These are phyloP conservation scores for Callithrix jacchus DNA, from an alignment of 2,113 vertebrate genomes.

Conservation along the genomic window DNA sequence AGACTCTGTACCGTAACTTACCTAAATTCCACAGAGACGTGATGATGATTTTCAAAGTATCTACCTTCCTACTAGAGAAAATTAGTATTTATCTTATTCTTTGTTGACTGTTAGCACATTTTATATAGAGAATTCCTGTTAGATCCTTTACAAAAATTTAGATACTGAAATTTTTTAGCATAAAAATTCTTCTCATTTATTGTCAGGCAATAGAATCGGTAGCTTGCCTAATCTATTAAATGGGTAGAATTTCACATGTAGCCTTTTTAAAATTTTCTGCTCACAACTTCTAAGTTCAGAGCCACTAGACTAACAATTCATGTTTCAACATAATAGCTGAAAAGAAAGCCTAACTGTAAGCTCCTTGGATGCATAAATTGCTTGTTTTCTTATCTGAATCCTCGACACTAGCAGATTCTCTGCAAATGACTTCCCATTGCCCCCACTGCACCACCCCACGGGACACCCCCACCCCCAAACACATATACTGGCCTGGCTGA, in stretches of 20 bases:
- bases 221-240: background rate
- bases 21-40: background rate
- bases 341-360: background rate
- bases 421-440: background rate
- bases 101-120: background rate
- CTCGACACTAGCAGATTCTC: background rate
- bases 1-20: background rate
- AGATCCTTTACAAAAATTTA: background rate
- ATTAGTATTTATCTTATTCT: background rate
- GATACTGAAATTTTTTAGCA: background rate
- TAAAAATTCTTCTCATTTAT: background rate
- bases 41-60: background rate
- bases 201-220: background rate
- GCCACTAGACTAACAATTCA: background rate
- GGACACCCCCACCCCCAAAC: no score
- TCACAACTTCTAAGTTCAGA: background rate
- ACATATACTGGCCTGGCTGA: background rate
- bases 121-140: background rate
- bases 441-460: rapidly evolving
- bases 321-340: background rate
- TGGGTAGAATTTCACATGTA: background rate
- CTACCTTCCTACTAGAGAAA: background rate
- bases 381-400: background rate
- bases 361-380: background rate
- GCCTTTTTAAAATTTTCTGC: background rate